Conservation (phyloP, 92 coral and sea anemone genomes). For the Zoanthus solanderi region DNA sequence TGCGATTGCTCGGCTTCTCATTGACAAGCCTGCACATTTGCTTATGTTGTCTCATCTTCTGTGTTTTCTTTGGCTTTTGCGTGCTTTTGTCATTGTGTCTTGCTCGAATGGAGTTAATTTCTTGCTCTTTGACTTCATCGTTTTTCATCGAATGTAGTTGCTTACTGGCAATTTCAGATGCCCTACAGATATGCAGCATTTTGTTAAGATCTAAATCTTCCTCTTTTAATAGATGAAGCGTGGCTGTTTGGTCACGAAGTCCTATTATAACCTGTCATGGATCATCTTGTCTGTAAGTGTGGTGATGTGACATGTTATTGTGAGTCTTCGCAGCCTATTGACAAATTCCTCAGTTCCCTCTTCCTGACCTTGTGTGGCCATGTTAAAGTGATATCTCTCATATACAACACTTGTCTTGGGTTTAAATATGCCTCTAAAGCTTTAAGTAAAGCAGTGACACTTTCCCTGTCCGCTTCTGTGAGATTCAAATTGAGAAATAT, state of each 20-base stretch:
- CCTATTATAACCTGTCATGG: constrained; percentile 35
- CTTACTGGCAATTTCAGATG: constrained; percentile 33
- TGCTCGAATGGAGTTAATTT: constrained; percentile 22
- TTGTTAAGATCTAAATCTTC: constrained; percentile 43
- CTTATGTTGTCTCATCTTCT: background rate
- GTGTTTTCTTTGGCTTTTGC: background rate
- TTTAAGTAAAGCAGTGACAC: background rate
- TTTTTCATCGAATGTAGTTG: constrained; percentile 43
- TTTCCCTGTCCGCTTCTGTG: background rate
- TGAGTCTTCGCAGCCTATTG: background rate
- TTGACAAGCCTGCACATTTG: background rate
- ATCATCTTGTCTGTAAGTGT: constrained; percentile 6
- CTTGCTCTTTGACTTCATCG: constrained; percentile 22
- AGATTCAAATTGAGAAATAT: constrained; percentile 18
- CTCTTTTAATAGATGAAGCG: constrained; percentile 37
- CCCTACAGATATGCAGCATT: constrained; percentile 37
- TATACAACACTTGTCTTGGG: background rate
- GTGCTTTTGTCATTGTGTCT: constrained; percentile 4
- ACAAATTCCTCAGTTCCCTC: constrained; percentile 28
- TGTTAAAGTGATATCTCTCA: background rate
- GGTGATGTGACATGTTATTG: background rate
- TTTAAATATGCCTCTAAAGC: constrained; percentile 14
- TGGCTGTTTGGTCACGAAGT: constrained; percentile 23
- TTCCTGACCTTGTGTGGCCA: constrained; percentile 27
- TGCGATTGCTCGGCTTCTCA: too few relatives aligned